phyloP scores from a whole-genome alignment of 1,140 invertebrate species.

The Heliconius eleuchia region DNA sequence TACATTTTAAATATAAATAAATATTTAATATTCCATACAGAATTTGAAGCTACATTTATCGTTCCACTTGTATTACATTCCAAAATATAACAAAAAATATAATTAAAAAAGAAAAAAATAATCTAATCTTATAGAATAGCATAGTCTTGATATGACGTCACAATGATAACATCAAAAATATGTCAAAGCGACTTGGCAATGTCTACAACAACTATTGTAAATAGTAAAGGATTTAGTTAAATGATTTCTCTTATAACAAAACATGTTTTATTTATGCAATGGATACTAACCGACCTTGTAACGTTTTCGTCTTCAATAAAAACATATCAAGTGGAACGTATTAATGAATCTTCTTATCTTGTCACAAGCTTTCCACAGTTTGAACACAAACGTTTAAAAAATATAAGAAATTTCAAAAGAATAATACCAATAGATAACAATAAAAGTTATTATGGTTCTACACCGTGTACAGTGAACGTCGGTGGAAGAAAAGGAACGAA shows the following conservation, averaged over 20 bases:
- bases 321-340: slow-evolving; percentile 63
- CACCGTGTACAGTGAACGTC: slow-evolving; percentile 41
- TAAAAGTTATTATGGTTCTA: slow-evolving; percentile 43
- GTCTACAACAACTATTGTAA: slow-evolving; percentile 22
- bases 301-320: slow-evolving; percentile 48
- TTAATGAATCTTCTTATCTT: slow-evolving; percentile 63
- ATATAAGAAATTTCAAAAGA: slow-evolving; percentile 33
- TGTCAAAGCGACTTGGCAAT: slow-evolving; percentile 16
- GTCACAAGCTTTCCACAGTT: slow-evolving; percentile 58
- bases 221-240: slow-evolving; percentile 35
- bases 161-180: neutral
- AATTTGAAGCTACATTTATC: too few relatives aligned
- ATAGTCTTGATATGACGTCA: neutral
- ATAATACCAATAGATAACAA: slow-evolving; percentile 43
- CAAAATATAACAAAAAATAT: too few relatives aligned
- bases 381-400: slow-evolving; percentile 38
- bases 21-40: too few relatives aligned
- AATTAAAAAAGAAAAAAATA: too few relatives aligned
- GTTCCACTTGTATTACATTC: too few relatives aligned
- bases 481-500: slow-evolving; percentile 45
- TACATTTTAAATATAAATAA: too few relatives aligned
- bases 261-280: slow-evolving; percentile 49
- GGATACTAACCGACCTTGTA: slow-evolving; percentile 45
- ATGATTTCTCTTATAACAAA: slow-evolving; percentile 51
- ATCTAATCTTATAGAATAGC: too few relatives aligned